A percentile compares a stretch with the other conserved stretches of the same genome.
Evolutionary conservation across 2,797 vertebrate species (phyloP).

Genomic region (Trichosurus vulpecula): DNA sequence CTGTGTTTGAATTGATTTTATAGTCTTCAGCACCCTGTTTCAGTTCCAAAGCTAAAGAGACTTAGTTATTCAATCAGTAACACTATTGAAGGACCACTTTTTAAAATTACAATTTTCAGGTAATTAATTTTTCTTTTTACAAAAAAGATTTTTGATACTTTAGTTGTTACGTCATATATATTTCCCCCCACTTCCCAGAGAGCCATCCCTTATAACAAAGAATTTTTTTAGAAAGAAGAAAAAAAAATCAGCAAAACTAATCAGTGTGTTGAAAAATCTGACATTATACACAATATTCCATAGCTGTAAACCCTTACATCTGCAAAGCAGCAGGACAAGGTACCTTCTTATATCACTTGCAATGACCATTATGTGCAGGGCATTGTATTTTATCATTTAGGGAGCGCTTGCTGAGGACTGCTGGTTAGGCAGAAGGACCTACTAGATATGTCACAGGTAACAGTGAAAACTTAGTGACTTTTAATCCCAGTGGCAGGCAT

Average conservation of each 20-base stretch:
- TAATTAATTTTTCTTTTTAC: neutral
- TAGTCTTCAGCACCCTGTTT: neutral
- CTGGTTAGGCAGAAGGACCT: neutral
- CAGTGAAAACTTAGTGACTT: neutral
- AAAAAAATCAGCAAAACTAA: neutral
- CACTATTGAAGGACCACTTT: neutral
- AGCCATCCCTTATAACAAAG: neutral
- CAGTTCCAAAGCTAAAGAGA: neutral
- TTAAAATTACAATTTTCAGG: neutral
- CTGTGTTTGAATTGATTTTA: neutral
- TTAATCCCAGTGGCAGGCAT: neutral
- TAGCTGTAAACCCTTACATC: neutral
- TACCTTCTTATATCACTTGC: neutral
- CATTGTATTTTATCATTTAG: neutral
- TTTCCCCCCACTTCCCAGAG: neutral
- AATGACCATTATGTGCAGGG: slow-evolving; percentile 4
- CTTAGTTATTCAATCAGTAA: neutral
- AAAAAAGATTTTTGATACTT: neutral
- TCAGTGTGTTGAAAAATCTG: neutral
- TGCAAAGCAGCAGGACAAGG: neutral
- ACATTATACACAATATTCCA: neutral
- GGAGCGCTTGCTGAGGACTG: slow-evolving; percentile 11
- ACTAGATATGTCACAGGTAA: neutral
- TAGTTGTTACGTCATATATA: neutral
- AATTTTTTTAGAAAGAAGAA: neutral